A percentile compares a stretch with the other conserved stretches of the same genome.
Evolutionary conservation across 2,888 invertebrate species (phyloP).

Genomic region (Lacanobia wlatinum): DNA sequence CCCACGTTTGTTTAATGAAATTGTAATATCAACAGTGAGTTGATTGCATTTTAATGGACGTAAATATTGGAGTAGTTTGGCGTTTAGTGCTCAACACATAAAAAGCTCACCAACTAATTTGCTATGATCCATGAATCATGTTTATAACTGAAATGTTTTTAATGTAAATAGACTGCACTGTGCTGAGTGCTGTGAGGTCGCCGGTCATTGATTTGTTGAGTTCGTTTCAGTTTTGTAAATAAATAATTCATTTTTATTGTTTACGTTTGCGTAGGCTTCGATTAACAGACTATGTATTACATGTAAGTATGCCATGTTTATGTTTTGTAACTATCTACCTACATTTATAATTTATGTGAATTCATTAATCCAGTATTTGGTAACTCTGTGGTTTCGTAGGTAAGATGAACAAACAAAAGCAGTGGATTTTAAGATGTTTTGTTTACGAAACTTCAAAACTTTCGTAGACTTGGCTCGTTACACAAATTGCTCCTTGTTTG

Average conservation of each 20-base stretch:
- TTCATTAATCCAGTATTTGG: conserved; percentile 32
- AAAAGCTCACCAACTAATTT: conserved; percentile 51
- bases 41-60: conserved; percentile 71
- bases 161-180: conserved; percentile 33
- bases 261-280: conserved; percentile 36
- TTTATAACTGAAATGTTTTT: conserved; percentile 36
- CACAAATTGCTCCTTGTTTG: conserved; percentile 40
- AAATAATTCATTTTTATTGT: conserved; percentile 34
- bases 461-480: conserved; percentile 27
- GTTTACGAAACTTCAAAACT: conserved; percentile 36
- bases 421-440: conserved; percentile 41
- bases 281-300: conserved; percentile 16
- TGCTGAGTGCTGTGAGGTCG: conserved; percentile 19
- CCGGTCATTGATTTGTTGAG: conserved; percentile 36
- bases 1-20: conserved; percentile 62
- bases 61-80: conserved; percentile 63
- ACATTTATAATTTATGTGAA: conserved; percentile 23
- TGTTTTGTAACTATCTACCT: conserved; percentile 13
- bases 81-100: conserved; percentile 39
- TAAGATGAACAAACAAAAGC: conserved; percentile 31
- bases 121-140: conserved; percentile 50
- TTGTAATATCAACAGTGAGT: conserved; percentile 64
- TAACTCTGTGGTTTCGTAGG: conserved; percentile 25
- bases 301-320: conserved; percentile 40
- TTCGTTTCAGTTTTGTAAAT: conserved; percentile 30